Evolutionary conservation across 2,888 invertebrate genomes (phyloP).

Genomic region (Latheticus oryzae): DNA sequence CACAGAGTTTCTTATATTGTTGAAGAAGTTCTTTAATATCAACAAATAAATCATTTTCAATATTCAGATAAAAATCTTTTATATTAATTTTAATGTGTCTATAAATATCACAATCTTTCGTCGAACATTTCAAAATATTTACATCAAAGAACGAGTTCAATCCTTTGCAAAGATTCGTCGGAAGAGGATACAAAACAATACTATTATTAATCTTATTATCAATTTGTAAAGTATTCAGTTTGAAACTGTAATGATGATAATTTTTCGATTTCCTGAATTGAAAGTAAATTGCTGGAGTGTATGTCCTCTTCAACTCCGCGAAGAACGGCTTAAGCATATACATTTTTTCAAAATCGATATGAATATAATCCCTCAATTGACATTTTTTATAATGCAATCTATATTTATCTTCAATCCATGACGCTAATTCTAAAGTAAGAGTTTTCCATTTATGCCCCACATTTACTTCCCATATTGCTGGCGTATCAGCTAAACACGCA

Average conservation of each 20-base stretch:
- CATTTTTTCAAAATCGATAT: conserved; percentile 87
- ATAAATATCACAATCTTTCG: conserved; percentile 70
- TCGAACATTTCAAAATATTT: conserved; percentile 68
- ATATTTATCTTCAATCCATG: conserved; percentile 87
- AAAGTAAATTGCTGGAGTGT: conserved; percentile 80
- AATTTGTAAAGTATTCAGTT: conserved; percentile 76
- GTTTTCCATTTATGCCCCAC: conserved; percentile 85
- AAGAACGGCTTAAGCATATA: conserved; percentile 89
- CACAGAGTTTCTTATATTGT: conserved; percentile 69
- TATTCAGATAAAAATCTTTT: conserved; percentile 75
- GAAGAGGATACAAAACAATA: conserved; percentile 65
- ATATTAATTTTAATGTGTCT: conserved; percentile 74
- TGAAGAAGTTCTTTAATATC: conserved; percentile 72
- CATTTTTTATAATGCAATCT: conserved; percentile 76
- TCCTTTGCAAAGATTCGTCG: conserved; percentile 66
- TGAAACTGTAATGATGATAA: conserved; percentile 75
- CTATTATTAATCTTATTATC: conserved; percentile 71
- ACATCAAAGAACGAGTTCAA: conserved; percentile 74
- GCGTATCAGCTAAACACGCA: conserved; percentile 74
- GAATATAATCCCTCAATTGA: conserved; percentile 80
- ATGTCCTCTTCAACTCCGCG: conserved; percentile 79
- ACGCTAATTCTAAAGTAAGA: conserved; percentile 79
- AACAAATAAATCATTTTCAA: conserved; percentile 77
- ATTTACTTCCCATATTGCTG: conserved; percentile 85
- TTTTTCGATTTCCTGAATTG: conserved; percentile 78